Evolutionary conservation across 2,888 invertebrate species (phyloP), one percentile per base, ranked within the genome.

Genomic region (Thecocarcelia acutangulata): DNA sequence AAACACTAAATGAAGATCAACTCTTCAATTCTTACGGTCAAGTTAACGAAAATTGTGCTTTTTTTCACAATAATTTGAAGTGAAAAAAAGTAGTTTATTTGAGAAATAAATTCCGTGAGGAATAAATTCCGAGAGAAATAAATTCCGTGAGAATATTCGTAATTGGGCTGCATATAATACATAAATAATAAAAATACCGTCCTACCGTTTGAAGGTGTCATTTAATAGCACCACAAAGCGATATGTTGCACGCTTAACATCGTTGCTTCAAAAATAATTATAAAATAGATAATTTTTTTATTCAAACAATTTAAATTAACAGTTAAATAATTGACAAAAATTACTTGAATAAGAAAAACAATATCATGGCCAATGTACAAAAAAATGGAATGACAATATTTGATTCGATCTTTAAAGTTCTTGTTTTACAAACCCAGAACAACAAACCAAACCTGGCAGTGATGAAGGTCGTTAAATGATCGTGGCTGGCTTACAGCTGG

Each of bases 391-490:
- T 46, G 46, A 59, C 48, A 58, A 73, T 69, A 50, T 48, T 46
- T 70, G 50, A 50, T 48, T 46, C 66, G 50, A 70, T 40, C 50
- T 76, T 74, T 50, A 66, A 58, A 70, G 28, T 56, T 69, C 17
- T 58, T 50, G 21, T 28, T 17, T 28, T 9, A 21, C 13, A 61
- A 24, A 28, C 17, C 8, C 0, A 63, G 5, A 50, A 40, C 28
- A 28, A 46, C 9, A 48, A 42, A 50, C 68, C 75, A 75, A 78
- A 72, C 59, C 28, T 73, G 72, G 52, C 72, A 72, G 52, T 73
- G 66, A 61, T 66, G 80, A 75, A 80, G 80, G 80, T 64, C 59
- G 28, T 66, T 28, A 15, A 21, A 52, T 37, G 44, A 52, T 76
- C 52, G 19, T 61, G 37, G 37, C 15, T 61, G 24, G 37, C 19